Evolutionary conservation across 2,113 vertebrate genomes (phyloP).

Genomic region (Cariama cristata): DNA sequence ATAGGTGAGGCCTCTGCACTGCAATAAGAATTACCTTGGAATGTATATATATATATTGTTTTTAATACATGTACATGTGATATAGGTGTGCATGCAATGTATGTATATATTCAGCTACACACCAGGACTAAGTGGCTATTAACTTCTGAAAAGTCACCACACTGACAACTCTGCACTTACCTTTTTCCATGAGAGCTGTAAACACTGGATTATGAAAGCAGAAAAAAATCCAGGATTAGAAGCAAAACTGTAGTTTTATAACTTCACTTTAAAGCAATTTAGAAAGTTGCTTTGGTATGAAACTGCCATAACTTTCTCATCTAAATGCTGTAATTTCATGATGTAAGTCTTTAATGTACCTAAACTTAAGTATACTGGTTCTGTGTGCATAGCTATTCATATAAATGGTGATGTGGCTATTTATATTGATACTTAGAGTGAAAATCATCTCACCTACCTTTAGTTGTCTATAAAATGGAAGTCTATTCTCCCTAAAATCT

Average conservation of each 20-base stretch:
- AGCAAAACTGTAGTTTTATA: background rate
- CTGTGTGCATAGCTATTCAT: background rate
- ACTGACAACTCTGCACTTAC: background rate
- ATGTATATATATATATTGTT: background rate
- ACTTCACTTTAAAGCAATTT: background rate
- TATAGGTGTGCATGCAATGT: background rate
- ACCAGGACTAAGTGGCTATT: background rate
- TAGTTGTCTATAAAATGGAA: background rate
- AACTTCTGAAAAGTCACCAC: background rate
- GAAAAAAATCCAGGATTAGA: background rate
- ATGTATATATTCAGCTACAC: background rate
- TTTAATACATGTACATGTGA: background rate
- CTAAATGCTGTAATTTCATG: background rate
- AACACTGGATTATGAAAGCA: background rate
- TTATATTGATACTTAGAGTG: background rate
- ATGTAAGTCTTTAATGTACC: background rate
- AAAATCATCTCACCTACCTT: background rate
- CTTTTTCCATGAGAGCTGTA: background rate
- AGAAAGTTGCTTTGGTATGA: constrained; percentile 4
- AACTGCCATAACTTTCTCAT: constrained; percentile 6
- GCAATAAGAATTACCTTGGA: background rate
- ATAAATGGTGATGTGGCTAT: background rate
- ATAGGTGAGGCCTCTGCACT: background rate
- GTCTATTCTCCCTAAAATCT: background rate
- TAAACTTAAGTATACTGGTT: background rate